phyloP scores from a whole-genome alignment of 2,888 invertebrate species.

The Petrolisthes cinctipes region DNA sequence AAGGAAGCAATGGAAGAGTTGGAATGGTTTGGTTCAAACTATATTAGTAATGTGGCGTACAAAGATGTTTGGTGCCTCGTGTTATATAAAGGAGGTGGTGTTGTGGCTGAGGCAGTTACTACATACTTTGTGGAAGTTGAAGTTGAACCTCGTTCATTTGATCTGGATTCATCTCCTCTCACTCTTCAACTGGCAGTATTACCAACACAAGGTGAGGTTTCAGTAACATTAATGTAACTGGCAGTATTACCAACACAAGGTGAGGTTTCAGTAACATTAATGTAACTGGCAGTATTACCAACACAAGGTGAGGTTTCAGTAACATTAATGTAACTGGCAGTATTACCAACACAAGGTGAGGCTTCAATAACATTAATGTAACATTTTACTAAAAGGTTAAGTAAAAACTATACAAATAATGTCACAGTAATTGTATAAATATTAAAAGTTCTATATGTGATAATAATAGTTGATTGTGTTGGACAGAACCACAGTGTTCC shows the following conservation, averaged over 20 bases:
- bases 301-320: not conserved
- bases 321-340: not conserved
- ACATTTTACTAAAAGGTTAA: too few relatives aligned
- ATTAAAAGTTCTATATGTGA: too few relatives aligned
- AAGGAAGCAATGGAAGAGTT: not conserved
- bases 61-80: slow-evolving; percentile 35
- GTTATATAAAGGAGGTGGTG: slow-evolving; percentile 25
- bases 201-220: not conserved
- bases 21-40: not conserved
- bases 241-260: not conserved
- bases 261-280: not conserved
- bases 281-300: not conserved
- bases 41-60: slow-evolving; percentile 2
- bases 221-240: too few relatives aligned
- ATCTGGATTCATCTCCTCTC: slow-evolving; percentile 21
- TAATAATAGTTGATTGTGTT: too few relatives aligned
- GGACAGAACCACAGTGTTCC: slow-evolving; percentile 19
- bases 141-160: not conserved
- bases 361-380: not conserved
- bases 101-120: slow-evolving; percentile 22
- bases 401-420: too few relatives aligned
- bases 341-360: slow-evolving; percentile 8
- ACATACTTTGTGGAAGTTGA: not conserved
- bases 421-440: too few relatives aligned
- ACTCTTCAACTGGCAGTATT: not conserved